A percentile compares a stretch with the other conserved stretches of the same genome.
Evolutionary conservation across 1,140 invertebrate genomes (phyloP).

Genomic region (Helicoverpa zea): DNA sequence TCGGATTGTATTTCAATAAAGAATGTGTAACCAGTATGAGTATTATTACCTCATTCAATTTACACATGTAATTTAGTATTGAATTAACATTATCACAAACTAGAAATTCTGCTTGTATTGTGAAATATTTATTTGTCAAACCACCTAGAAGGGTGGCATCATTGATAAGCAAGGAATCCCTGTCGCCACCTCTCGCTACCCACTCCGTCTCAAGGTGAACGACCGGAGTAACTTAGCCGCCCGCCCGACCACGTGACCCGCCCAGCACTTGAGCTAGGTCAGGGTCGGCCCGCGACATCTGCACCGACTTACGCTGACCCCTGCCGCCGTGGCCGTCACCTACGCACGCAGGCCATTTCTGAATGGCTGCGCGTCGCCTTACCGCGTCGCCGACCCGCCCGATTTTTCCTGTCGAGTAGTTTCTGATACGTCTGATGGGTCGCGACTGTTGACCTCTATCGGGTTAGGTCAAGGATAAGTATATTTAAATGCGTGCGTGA

Average conservation of each 20-base stretch:
- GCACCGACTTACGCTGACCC: conserved; percentile 67
- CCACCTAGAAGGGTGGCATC: conserved; percentile 6
- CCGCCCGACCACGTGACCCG: conserved; percentile 78
- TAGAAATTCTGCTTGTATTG: neutral
- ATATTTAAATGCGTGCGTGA: conserved; percentile 29
- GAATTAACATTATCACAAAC: neutral
- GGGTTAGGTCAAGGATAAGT: conserved; percentile 69
- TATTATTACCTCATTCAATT: conserved; percentile 1
- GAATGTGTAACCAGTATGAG: neutral
- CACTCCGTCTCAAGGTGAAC: conserved; percentile 80
- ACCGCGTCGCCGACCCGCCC: conserved; percentile 62
- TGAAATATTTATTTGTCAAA: conserved; percentile 8
- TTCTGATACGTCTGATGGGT: conserved; percentile 73
- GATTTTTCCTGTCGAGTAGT: conserved; percentile 83
- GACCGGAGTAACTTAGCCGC: conserved; percentile 74
- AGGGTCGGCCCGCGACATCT: conserved; percentile 72
- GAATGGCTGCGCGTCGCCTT: conserved; percentile 66
- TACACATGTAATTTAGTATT: conserved; percentile 21
- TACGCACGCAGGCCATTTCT: conserved; percentile 51
- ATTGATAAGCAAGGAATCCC: conserved; percentile 49
- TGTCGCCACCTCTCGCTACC: conserved; percentile 51
- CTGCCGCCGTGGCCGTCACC: conserved; percentile 37
- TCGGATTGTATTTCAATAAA: conserved; percentile 9
- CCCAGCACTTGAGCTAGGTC: conserved; percentile 80
- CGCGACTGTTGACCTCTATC: conserved; percentile 71